phyloP scores from a whole-genome alignment of 2,113 vertebrate genomes.

The Rhea pennata region DNA sequence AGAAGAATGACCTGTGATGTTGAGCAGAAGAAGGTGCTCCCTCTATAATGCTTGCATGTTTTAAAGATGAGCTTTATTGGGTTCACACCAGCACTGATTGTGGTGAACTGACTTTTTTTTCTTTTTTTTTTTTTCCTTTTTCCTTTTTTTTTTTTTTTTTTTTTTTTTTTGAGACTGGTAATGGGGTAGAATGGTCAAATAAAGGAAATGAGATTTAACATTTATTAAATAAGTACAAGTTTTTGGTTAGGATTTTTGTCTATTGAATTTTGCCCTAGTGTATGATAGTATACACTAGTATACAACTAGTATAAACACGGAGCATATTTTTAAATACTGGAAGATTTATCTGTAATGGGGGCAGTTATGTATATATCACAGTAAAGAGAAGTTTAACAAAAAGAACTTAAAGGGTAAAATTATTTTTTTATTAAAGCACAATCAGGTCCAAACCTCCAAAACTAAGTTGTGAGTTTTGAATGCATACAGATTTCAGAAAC shows the following conservation, averaged over 20 bases:
- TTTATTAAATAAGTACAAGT: background rate
- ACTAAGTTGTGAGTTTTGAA: background rate
- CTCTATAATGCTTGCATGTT: background rate
- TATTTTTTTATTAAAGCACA: background rate
- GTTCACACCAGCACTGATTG: background rate
- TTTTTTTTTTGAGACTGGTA: background rate
- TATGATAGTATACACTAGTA: background rate
- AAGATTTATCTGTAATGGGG: background rate
- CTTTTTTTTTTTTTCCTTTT: background rate
- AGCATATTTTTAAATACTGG: background rate
- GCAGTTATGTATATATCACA: accelerated
- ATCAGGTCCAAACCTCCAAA: background rate
- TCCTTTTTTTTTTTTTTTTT: background rate
- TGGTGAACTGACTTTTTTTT: background rate
- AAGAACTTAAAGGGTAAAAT: background rate
- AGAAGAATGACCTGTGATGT: background rate
- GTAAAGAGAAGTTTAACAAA: background rate
- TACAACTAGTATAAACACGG: background rate
- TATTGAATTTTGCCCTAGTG: background rate
- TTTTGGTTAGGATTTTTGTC: background rate
- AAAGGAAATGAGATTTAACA: background rate
- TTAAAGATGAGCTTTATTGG: background rate
- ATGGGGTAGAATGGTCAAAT: background rate
- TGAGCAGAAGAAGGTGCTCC: background rate
- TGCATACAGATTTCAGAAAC: background rate